phyloP scores from a whole-genome alignment of 2,113 vertebrate species.

The Cheilinus undulatus region DNA sequence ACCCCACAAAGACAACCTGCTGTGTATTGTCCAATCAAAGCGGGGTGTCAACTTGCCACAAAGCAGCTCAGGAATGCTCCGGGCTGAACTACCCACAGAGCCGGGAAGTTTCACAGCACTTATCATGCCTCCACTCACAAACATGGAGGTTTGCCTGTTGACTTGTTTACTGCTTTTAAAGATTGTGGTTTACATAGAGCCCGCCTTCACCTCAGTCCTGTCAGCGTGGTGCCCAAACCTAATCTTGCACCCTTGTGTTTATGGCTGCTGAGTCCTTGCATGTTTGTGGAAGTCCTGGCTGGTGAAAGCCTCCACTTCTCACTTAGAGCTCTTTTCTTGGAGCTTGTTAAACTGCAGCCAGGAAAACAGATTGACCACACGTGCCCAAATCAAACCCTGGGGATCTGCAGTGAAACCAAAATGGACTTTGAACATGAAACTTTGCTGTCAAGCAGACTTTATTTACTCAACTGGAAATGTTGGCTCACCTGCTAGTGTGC shows the following conservation, averaged over 20 bases:
- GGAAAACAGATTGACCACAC: constrained; percentile 29
- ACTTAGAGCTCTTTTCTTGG: constrained; percentile 37
- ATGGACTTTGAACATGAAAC: constrained; percentile 2
- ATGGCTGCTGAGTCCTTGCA: not conserved
- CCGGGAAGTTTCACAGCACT: constrained; percentile 56
- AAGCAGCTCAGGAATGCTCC: constrained; percentile 71
- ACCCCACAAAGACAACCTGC: constrained; percentile 44
- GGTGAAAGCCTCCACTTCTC: no score
- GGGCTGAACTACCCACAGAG: constrained; percentile 20
- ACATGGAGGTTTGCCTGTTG: constrained; percentile 29
- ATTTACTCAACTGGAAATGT: not conserved
- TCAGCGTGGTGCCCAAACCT: not conserved
- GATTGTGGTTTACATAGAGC: constrained; percentile 12
- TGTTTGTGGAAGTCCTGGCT: constrained; percentile 3
- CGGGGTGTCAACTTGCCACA: constrained; percentile 54
- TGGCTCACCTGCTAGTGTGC: not conserved
- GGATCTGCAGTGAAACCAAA: constrained; percentile 25
- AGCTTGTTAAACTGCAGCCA: constrained; percentile 41
- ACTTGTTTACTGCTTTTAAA: constrained; percentile 28
- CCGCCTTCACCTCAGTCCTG: constrained; percentile 5
- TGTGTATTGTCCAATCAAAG: constrained; percentile 30
- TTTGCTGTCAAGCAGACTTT: constrained; percentile 14
- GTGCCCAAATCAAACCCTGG: constrained; percentile 10
- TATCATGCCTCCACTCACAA: constrained; percentile 17
- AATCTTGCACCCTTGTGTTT: constrained; percentile 17